Conservation (phyloP, 2,888 invertebrate genomes). For the Tyria jacobaeae region DNA sequence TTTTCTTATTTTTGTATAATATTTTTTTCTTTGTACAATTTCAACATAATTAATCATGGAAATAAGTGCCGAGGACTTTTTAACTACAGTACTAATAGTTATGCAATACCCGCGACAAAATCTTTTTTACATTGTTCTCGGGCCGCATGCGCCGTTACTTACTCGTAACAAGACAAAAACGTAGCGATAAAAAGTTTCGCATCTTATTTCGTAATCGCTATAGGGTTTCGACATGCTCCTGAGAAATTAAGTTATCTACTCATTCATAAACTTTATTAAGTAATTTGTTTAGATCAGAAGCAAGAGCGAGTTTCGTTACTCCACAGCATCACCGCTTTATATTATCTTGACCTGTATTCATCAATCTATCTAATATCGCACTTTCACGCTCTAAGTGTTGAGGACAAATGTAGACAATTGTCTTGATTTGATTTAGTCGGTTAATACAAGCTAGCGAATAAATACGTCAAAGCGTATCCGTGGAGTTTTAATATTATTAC, state of each 20-base stretch:
- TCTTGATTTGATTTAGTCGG: too few relatives aligned
- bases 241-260: slow-evolving; percentile 62
- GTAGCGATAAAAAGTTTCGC: slow-evolving; percentile 69
- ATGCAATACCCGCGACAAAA: slow-evolving; percentile 45
- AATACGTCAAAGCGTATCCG: too few relatives aligned
- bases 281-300: neutral
- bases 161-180: slow-evolving; percentile 52
- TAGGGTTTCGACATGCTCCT: slow-evolving; percentile 71
- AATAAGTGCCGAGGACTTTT: slow-evolving; percentile 38
- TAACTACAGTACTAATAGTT: slow-evolving; percentile 28
- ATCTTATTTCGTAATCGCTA: slow-evolving; percentile 70
- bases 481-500: too few relatives aligned
- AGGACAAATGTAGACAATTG: too few relatives aligned
- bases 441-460: too few relatives aligned
- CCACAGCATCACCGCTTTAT: too few relatives aligned
- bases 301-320: neutral
- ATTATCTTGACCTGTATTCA: too few relatives aligned
- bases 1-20: too few relatives aligned
- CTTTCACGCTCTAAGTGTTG: too few relatives aligned
- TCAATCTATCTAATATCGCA: too few relatives aligned
- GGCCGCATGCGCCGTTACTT: slow-evolving; percentile 37
- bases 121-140: slow-evolving; percentile 58
- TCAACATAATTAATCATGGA: slow-evolving; percentile 21
- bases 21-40: too few relatives aligned
- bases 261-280: slow-evolving; percentile 22